phyloP scores from a whole-genome alignment of 2,888 invertebrate species.

The Daptonema setosum region DNA sequence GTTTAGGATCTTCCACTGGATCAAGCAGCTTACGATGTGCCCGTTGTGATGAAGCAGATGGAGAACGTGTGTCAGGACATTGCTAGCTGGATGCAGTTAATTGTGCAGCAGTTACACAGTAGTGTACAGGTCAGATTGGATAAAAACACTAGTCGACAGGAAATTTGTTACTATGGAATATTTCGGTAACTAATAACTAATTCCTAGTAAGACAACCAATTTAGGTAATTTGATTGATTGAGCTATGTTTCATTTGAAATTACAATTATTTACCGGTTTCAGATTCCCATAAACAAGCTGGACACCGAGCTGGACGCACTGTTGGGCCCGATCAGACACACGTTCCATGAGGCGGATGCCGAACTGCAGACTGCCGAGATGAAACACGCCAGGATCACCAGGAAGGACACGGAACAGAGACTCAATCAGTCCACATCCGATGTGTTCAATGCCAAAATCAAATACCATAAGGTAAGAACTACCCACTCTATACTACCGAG shows the following conservation, averaged over 20 bases:
- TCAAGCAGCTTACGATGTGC: neutral
- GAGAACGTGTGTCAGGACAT: neutral
- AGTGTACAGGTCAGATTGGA: neutral
- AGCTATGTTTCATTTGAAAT: too few relatives aligned
- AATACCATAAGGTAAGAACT: neutral
- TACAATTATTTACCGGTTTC: too few relatives aligned
- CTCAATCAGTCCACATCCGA: neutral
- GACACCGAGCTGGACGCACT: neutral
- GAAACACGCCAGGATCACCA: neutral
- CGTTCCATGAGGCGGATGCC: neutral
- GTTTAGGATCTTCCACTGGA: slow-evolving; percentile 3
- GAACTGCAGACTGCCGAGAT: neutral
- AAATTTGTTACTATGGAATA: too few relatives aligned
- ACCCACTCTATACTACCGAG: too few relatives aligned
- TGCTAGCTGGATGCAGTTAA: slow-evolving; percentile 5
- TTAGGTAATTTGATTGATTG: too few relatives aligned
- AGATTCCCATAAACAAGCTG: neutral
- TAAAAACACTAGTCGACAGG: too few relatives aligned
- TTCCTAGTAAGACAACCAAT: too few relatives aligned
- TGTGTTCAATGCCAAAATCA: neutral
- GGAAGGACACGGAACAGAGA: neutral
- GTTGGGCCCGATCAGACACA: neutral
- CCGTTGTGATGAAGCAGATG: neutral
- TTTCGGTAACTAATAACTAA: too few relatives aligned
- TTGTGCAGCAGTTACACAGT: slow-evolving; percentile 5